Percentiles rank a stretch among this genome's conserved stretches.
Conservation (phyloP, 1,140 invertebrate genomes). For the Drosophila tani region DNA sequence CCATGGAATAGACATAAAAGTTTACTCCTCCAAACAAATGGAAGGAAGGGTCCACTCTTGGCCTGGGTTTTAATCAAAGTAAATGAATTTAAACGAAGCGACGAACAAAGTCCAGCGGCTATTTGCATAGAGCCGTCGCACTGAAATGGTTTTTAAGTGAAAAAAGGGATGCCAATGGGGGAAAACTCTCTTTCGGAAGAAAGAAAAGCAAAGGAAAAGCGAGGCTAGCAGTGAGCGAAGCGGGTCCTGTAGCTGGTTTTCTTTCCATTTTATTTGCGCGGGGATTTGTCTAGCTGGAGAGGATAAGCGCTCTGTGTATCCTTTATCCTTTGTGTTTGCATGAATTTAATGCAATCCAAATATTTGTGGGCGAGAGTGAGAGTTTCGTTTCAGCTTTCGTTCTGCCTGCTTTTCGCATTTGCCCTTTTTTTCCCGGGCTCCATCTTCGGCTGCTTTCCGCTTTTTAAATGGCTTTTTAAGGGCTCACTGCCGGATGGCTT, state of each 20-base stretch:
- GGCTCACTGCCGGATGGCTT: slow-evolving; percentile 58
- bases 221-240: slow-evolving; percentile 30
- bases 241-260: slow-evolving; percentile 52
- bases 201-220: slow-evolving; percentile 34
- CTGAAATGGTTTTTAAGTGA: slow-evolving; percentile 78
- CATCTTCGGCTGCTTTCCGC: slow-evolving; percentile 50
- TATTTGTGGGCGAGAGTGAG: slow-evolving; percentile 73
- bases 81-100: slow-evolving; percentile 83
- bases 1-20: slow-evolving; percentile 28
- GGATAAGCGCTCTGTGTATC: slow-evolving; percentile 78
- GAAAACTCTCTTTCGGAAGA: no score
- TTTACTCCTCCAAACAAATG: slow-evolving; percentile 33
- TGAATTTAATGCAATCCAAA: slow-evolving; percentile 83
- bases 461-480: slow-evolving; percentile 76
- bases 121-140: slow-evolving; percentile 73
- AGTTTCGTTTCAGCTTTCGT: slow-evolving; percentile 36
- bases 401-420: background rate
- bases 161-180: slow-evolving; percentile 72
- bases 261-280: slow-evolving; percentile 76
- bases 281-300: slow-evolving; percentile 76
- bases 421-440: slow-evolving; percentile 6
- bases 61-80: slow-evolving; percentile 73
- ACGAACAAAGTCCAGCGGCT: slow-evolving; percentile 63
- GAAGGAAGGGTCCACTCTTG: slow-evolving; percentile 30
- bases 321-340: slow-evolving; percentile 81